phyloP scores from a whole-genome alignment of 2,113 vertebrate genomes.

The Xenopus tropicalis region DNA sequence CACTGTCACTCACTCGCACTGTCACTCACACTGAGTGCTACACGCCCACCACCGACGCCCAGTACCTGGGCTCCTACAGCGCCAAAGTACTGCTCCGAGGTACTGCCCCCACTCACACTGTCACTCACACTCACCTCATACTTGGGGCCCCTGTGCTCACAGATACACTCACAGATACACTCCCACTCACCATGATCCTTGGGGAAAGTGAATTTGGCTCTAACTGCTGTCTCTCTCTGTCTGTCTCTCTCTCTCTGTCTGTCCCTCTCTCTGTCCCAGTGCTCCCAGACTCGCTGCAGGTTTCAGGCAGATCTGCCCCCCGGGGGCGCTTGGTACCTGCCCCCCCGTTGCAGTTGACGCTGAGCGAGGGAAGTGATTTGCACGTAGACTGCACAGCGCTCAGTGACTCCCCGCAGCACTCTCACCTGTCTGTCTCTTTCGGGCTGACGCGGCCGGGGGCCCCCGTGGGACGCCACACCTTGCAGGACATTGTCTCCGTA shows the following conservation, averaged over 20 bases:
- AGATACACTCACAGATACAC: too few species aligned
- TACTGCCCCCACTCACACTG: conserved; percentile 51
- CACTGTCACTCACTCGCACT: background rate
- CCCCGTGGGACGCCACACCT: conserved; percentile 55
- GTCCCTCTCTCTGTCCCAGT: conserved; percentile 59
- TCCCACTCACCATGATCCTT: too few species aligned
- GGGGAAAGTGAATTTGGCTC: too few species aligned
- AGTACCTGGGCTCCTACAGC: conserved; percentile 78
- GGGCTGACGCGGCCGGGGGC: conserved; percentile 51
- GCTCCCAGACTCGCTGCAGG: conserved; percentile 75
- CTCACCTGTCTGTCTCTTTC: conserved; percentile 78
- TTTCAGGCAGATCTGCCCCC: conserved; percentile 48
- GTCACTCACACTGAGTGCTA: conserved; percentile 67
- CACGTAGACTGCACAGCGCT: conserved; percentile 68
- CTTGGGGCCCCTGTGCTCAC: accelerated
- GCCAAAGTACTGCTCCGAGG: conserved; percentile 72
- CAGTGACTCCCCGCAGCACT: conserved; percentile 72
- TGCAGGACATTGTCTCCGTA: conserved; percentile 70
- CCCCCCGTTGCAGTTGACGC: conserved; percentile 50
- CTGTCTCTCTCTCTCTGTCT: too few species aligned
- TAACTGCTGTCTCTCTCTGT: conserved; percentile 6
- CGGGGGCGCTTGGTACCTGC: conserved; percentile 47
- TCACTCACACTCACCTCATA: too few species aligned
- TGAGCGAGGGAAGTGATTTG: conserved; percentile 74
- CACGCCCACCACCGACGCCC: conserved; percentile 75